A percentile compares a stretch with the other conserved stretches of the same genome.
phyloP scores from a whole-genome alignment of 2,888 invertebrate genomes.

The Crematogaster levior region DNA sequence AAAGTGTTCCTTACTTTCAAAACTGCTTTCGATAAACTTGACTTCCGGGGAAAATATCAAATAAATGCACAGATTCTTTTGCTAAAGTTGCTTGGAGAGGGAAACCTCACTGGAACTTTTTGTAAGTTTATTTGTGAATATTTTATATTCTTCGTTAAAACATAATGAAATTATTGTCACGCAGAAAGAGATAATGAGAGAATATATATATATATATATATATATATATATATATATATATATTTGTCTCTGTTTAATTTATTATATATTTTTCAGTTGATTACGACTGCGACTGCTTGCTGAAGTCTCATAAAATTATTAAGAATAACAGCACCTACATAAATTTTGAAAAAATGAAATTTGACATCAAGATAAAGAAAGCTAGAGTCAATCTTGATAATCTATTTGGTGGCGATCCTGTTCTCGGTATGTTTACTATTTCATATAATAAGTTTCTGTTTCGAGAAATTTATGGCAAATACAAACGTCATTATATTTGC shows the following conservation, averaged over 20 bases:
- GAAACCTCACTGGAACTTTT: slow-evolving; percentile 89
- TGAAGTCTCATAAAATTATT: slow-evolving; percentile 88
- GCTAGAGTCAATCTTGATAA: slow-evolving; percentile 89
- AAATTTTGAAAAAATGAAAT: slow-evolving; percentile 89
- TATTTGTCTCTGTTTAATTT: background rate
- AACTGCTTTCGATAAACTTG: slow-evolving; percentile 87
- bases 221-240: background rate
- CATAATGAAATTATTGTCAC: background rate
- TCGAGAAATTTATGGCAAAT: background rate
- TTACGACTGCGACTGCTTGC: slow-evolving; percentile 89
- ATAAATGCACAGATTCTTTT: slow-evolving; percentile 90
- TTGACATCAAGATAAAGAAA: slow-evolving; percentile 88
- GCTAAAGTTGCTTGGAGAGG: slow-evolving; percentile 88
- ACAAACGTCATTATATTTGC: background rate
- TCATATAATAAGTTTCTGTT: background rate
- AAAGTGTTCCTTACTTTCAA: slow-evolving; percentile 89
- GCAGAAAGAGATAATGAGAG: background rate
- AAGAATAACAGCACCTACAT: slow-evolving; percentile 88
- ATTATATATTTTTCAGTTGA: slow-evolving; percentile 87
- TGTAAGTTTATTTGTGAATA: slow-evolving; percentile 86
- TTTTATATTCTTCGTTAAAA: background rate
- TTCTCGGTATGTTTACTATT: slow-evolving; percentile 86
- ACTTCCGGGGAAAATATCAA: slow-evolving; percentile 90
- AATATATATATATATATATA: background rate
- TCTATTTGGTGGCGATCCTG: slow-evolving; percentile 89